Evolutionary conservation across 2,113 vertebrate genomes (phyloP).

Genomic region (Ranitomeya imitator): DNA sequence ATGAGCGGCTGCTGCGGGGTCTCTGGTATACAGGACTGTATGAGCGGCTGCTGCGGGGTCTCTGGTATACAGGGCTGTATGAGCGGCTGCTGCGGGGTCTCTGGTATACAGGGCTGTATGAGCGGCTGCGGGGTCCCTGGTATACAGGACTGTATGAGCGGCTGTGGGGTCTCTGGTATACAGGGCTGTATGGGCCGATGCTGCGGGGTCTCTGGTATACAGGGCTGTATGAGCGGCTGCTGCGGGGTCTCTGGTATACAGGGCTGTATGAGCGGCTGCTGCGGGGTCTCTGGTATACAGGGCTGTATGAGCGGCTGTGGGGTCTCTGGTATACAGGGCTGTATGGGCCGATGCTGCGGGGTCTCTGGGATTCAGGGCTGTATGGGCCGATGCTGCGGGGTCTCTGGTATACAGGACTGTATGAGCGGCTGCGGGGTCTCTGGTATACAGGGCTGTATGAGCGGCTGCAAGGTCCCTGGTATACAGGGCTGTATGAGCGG

Average conservation of each 20-base stretch:
- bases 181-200: no score
- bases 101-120: not conserved
- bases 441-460: not conserved
- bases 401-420: not conserved
- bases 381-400: not conserved
- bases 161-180: not conserved
- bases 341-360: no score
- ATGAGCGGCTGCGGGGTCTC: not conserved
- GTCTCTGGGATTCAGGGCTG: not conserved
- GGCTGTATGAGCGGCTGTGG: no score
- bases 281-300: not conserved
- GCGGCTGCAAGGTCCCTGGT: not conserved
- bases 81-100: not conserved
- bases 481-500: no score
- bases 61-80: not conserved
- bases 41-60: not conserved
- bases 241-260: no score
- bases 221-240: no score
- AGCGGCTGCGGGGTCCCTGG: not conserved
- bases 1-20: not conserved
- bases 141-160: not conserved
- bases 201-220: no score
- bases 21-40: not conserved
- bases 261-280: not conserved
- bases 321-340: no score